phyloP scores from a whole-genome alignment of 2,113 vertebrate species.

The Oophaga pumilio region DNA sequence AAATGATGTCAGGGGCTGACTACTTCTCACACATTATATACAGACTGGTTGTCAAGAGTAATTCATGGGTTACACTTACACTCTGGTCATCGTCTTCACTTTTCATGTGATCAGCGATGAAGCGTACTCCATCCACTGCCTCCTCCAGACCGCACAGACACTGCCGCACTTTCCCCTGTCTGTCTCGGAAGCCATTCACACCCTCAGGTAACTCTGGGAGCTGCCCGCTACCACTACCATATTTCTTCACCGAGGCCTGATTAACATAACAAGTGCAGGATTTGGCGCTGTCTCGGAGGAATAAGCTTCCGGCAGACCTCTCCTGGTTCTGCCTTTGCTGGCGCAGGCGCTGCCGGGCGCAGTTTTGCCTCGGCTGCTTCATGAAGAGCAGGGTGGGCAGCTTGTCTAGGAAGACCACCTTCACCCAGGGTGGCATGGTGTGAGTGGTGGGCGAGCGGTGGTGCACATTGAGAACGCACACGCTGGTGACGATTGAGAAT shows the following conservation, averaged over 20 bases:
- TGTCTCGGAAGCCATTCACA: slow-evolving; percentile 76
- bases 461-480: slow-evolving; percentile 94
- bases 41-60: background rate
- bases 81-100: slow-evolving; percentile 94
- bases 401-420: slow-evolving; percentile 88
- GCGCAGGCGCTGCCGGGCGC: slow-evolving; percentile 86
- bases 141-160: slow-evolving; percentile 84
- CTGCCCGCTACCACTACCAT: slow-evolving; percentile 51
- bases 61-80: slow-evolving; percentile 73
- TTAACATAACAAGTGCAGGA: slow-evolving; percentile 87
- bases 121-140: slow-evolving; percentile 90
- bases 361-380: slow-evolving; percentile 87
- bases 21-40: background rate
- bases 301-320: background rate
- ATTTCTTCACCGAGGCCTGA: slow-evolving; percentile 76
- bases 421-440: slow-evolving; percentile 95
- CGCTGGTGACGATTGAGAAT: slow-evolving; percentile 94
- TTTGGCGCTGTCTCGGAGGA: slow-evolving; percentile 66
- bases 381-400: slow-evolving; percentile 91
- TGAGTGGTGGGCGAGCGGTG: slow-evolving; percentile 95
- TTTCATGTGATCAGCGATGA: slow-evolving; percentile 96
- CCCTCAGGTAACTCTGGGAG: slow-evolving; percentile 67
- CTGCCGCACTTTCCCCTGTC: slow-evolving; percentile 63
- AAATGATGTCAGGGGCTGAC: accelerated
- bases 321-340: slow-evolving; percentile 78